Base-by-base conservation (phyloP, 2,797 vertebrate species). In the Sparidentex hasta region DNA sequence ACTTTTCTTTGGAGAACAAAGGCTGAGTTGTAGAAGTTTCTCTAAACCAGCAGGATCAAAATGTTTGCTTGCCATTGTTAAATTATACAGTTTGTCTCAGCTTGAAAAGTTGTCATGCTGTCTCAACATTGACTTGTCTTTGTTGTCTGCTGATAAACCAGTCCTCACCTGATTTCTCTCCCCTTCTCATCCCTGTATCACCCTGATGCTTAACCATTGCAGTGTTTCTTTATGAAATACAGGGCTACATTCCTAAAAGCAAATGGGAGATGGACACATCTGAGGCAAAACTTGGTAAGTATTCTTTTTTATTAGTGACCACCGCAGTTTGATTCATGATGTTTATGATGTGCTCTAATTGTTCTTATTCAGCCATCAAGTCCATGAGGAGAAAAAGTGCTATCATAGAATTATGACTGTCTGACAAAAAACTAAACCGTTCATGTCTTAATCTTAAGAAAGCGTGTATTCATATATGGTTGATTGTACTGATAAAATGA, bases 181-280 rank as follows among this genome's bases (percentile, higher is more conserved):
- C 52, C 83, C 52, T 86, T 71, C 71, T 20, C 66, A 54, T 25
- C 65, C 86, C 68, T 64, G 74, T 80, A 56, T 83, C 81, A 29
- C 68, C 78, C 85, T 76, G 75, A 92, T 66, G 77, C 96, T 96
- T 99, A 99, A 99, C 96, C 93, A 94, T 95, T 96, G 93, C 92
- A 98, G 97, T 98, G 96, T 99, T 96, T 99, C 91, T 98, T 97
- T 98, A 96, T 97, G 95, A 95, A 94, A 99, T 97, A 90, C 96
- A 99, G 98, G 98, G 97, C 94, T 99, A 99, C 96, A 97, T 99
- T 97, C 98, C 98, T 94, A 99, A 99, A 98, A 99, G 98, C 97
- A 99, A 99, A 98, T 99, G 98, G 98, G 98, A 99, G 96, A 99
- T 99, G 97, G 98, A 99, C 95, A 99, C 98, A 64, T 99, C 98